Evolutionary conservation across 2,797 vertebrate species (phyloP).

Genomic region (Choloepus didactylus): DNA sequence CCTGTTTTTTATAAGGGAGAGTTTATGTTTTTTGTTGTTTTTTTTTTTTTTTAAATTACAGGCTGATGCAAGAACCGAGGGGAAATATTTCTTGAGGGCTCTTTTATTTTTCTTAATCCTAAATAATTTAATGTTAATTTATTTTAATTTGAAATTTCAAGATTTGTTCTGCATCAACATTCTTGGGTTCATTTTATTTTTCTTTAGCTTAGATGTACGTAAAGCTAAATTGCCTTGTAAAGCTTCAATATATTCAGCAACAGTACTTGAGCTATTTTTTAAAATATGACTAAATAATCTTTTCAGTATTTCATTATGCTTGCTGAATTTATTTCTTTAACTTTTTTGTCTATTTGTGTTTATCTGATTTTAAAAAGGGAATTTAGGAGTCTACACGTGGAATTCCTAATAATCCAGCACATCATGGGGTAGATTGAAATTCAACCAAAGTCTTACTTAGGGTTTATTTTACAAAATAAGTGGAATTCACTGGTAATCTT

Average conservation of each 20-base stretch:
- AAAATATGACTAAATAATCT: constrained; percentile 24
- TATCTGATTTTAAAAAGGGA: constrained; percentile 65
- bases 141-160: neutral
- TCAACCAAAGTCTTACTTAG: constrained; percentile 80
- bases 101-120: neutral
- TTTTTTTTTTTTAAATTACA: neutral
- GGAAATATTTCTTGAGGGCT: neutral
- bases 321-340: constrained; percentile 53
- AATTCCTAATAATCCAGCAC: constrained; percentile 66
- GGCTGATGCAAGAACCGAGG: neutral
- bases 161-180: neutral
- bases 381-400: constrained; percentile 58
- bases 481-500: constrained; percentile 82
- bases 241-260: neutral
- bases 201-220: neutral
- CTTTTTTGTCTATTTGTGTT: constrained; percentile 40
- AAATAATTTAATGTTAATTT: neutral
- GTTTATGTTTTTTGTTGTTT: neutral
- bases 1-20: neutral
- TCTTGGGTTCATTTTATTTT: constrained; percentile 8
- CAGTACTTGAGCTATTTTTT: neutral
- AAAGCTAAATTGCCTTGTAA: constrained; percentile 44
- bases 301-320: constrained; percentile 41
- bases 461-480: constrained; percentile 84
- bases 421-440: constrained; percentile 72